phyloP scores from a whole-genome alignment of 1,140 invertebrate genomes.

The Cotesia typhae region DNA sequence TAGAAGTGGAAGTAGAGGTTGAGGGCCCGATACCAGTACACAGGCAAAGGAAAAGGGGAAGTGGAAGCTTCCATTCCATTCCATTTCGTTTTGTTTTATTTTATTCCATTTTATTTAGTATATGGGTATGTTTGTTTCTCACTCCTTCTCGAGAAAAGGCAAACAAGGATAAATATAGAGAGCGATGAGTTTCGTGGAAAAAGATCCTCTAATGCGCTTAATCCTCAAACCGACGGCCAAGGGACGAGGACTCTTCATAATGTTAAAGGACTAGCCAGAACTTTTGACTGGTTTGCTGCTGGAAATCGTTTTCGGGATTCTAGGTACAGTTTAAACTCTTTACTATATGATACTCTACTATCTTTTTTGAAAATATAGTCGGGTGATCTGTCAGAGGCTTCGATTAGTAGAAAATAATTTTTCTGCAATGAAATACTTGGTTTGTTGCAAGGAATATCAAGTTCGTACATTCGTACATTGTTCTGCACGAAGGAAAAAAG shows the following conservation, averaged over 20 bases:
- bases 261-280: constrained; percentile 3
- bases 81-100: no score
- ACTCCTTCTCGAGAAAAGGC: constrained; percentile 12
- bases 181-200: constrained; percentile 38
- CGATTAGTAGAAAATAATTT: neutral
- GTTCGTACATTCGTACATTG: no score
- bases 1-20: no score
- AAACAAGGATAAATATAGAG: constrained; percentile 23
- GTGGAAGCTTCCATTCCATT: no score
- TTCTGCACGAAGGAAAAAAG: no score
- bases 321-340: no score
- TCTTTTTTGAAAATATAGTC: neutral
- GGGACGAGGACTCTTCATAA: neutral
- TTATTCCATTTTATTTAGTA: constrained; percentile 4
- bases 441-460: no score
- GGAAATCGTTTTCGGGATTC: neutral
- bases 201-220: constrained; percentile 30
- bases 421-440: no score
- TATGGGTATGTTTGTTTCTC: neutral
- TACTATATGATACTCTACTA: no score
- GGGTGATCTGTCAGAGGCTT: no score
- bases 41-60: no score
- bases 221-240: constrained; percentile 30
- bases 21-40: no score
- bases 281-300: constrained; percentile 1